Evolutionary conservation across 2,797 vertebrate species (phyloP), one percentile per base, ranked within the genome.

Genomic region (Phrynocephalus guinanensis): DNA sequence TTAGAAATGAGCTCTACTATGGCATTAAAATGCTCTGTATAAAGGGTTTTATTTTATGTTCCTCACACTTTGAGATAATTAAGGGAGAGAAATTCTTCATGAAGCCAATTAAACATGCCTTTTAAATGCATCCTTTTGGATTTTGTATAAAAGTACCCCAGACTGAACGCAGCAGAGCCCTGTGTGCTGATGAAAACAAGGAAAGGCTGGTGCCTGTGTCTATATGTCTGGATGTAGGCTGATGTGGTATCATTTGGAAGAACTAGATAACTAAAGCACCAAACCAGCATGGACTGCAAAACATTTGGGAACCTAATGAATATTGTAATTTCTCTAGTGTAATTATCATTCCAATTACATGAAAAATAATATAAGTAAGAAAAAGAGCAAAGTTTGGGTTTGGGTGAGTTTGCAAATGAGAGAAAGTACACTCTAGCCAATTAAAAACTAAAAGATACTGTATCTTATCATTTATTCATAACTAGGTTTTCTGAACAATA

Each of bases 401-500:
- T 16, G 11, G 33, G 30, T 67, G 7, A 7, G 4, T 5, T 20
- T 38, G 13, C 66, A 91, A 5, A 73, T 66, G 63, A 87, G 8
- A 84, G 83, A 86, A 90, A 30, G 7, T 33, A 24, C 10, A 85
- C 82, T 38, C 78, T 81, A 86, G 71, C 73, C 50, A 85, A 85
- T 91, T 93, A 48, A 75, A 87, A 84, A 88, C 80, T 79, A 73
- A 89, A 86, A 72, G 79, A 91, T 28, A 70, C 18, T 48, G 85
- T 93, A 28, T 88, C 13, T 60, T 84, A 79, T 72, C 13, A 72
- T 82, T 56, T 2, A 75, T 85, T 86, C 70, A 84, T 92, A 87
- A 56, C 82, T 52, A 2, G 83, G 30, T 28, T 90, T 88, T 88
- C 52, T 26, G 72, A 84, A 88, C 11, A 84, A 52, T 15, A 83